Percentiles rank a stretch among this genome's conserved stretches.
Evolutionary conservation across 2,113 vertebrate genomes (phyloP).

Genomic region (Oreochromis spilurus): DNA sequence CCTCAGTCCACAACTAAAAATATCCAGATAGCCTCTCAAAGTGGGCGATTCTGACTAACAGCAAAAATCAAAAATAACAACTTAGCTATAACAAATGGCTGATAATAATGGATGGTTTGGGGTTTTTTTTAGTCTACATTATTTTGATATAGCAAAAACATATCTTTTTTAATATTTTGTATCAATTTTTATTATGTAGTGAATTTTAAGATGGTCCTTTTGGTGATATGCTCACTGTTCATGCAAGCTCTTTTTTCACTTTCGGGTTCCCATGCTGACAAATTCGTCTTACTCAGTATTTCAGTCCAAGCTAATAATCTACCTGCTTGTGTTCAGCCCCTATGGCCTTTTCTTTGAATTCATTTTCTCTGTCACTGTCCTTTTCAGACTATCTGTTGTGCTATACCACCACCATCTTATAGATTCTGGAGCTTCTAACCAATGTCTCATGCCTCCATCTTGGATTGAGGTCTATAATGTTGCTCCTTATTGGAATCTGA

Average conservation of each 20-base stretch:
- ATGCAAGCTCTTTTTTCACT: background rate
- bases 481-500: background rate
- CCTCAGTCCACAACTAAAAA: background rate
- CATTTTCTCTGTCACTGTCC: background rate
- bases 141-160: background rate
- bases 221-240: background rate
- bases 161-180: background rate
- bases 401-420: background rate
- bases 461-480: background rate
- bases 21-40: background rate
- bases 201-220: background rate
- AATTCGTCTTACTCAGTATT: background rate
- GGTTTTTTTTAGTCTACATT: background rate
- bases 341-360: background rate
- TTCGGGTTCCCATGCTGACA: background rate
- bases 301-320: background rate
- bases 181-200: background rate
- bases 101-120: background rate
- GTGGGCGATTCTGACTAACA: background rate
- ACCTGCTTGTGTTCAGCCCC: background rate
- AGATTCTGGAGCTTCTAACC: background rate
- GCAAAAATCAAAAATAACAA: background rate
- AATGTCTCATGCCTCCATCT: background rate
- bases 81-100: background rate
- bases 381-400: background rate